Conservation (phyloP, 2,888 invertebrate genomes). For the Lordiphosa andalusiaca region DNA sequence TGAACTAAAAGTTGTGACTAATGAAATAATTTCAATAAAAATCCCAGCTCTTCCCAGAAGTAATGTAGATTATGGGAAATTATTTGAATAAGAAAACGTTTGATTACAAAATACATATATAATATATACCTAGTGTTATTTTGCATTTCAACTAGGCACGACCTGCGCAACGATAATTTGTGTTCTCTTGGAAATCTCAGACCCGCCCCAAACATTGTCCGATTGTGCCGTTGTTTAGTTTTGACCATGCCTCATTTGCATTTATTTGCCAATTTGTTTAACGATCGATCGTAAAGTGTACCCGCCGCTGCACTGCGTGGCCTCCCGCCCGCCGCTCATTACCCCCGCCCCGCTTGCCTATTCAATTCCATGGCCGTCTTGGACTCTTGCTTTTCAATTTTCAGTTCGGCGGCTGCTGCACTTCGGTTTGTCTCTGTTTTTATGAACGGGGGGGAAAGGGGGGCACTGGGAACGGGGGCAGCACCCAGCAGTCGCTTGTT, state of each 20-base stretch:
- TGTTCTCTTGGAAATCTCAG: constrained; percentile 16
- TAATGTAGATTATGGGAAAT: no score
- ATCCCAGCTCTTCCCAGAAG: no score
- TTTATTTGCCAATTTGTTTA: constrained; percentile 77
- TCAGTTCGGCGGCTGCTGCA: constrained; percentile 35
- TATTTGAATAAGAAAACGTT: no score
- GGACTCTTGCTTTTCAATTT: constrained; percentile 42
- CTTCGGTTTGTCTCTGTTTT: constrained; percentile 21
- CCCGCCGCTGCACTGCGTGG: constrained; percentile 28
- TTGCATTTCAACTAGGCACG: no score
- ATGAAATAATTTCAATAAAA: no score
- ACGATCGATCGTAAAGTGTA: constrained; percentile 77
- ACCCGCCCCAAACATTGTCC: no score
- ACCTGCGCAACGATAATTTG: no score
- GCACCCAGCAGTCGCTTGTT: constrained; percentile 46
- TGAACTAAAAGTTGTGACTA: no score
- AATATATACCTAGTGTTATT: no score
- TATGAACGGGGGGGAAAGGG: not conserved
- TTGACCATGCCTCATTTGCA: constrained; percentile 71
- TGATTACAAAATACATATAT: no score
- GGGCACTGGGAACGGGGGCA: constrained; percentile 38
- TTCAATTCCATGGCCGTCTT: constrained; percentile 15
- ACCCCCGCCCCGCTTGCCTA: no score
- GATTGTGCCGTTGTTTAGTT: constrained; percentile 39
- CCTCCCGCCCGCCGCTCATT: not conserved